Evolutionary conservation across 2,113 vertebrate genomes (phyloP).

Genomic region (Nothobranchius furzeri): DNA sequence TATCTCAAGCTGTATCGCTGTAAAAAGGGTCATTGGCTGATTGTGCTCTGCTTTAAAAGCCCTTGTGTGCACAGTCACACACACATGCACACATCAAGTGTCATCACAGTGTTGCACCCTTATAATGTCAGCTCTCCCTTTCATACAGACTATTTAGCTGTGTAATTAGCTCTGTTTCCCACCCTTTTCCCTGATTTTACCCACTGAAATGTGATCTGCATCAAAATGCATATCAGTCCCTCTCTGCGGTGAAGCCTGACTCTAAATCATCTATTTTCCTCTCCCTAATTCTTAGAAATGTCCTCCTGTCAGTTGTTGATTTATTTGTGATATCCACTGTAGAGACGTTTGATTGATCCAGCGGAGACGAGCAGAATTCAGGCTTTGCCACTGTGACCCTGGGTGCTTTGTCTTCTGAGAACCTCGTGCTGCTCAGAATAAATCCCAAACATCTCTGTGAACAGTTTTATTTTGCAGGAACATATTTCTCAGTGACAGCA

Average conservation of each 20-base stretch:
- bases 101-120: background rate
- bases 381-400: constrained; percentile 1
- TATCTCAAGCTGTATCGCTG: background rate
- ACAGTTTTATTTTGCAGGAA: constrained; percentile 1
- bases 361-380: background rate
- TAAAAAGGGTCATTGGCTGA: background rate
- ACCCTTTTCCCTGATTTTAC: background rate
- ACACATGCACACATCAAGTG: background rate
- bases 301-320: no score
- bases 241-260: no score
- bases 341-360: background rate
- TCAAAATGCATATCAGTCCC: background rate
- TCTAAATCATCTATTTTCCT: no score
- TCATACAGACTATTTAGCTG: background rate
- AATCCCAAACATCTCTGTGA: constrained; percentile 4
- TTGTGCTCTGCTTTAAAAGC: background rate
- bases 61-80: background rate
- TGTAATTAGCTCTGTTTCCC: background rate
- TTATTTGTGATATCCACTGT: no score
- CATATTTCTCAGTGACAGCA: background rate
- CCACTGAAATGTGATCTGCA: background rate
- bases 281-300: no score
- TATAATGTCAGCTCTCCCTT: no score
- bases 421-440: background rate
- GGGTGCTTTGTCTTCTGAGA: background rate